These are phyloP conservation scores for Pangasianodon hypophthalmus DNA, from an alignment of 2,113 vertebrate species.

Conservation along the genomic window DNA sequence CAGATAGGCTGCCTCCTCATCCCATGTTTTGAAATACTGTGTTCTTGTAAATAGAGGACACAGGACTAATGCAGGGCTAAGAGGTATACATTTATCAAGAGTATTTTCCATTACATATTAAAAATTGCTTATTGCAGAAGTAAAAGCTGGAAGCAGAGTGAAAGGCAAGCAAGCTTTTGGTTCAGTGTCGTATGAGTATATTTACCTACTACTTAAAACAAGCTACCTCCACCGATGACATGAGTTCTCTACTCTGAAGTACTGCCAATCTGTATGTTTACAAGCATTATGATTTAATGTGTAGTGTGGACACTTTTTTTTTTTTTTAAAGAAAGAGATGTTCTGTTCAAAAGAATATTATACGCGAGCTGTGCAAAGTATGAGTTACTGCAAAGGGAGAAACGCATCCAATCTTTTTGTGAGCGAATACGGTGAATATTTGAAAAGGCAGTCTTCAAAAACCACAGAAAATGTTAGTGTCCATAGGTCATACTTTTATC, in stretches of 20 bases:
- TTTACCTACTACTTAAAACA: not conserved
- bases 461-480: not conserved
- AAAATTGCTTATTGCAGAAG: not conserved
- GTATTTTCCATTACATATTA: not conserved
- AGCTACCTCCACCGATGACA: not conserved
- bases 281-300: not conserved
- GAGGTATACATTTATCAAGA: not conserved
- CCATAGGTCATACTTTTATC: not conserved
- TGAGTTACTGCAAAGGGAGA: not conserved
- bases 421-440: not conserved
- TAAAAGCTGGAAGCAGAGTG: not conserved
- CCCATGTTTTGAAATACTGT: slow-evolving; percentile 13
- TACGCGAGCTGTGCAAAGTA: no score
- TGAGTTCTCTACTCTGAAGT: not conserved
- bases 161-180: not conserved
- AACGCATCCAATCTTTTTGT: not conserved
- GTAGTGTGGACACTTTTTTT: not conserved
- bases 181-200: not conserved
- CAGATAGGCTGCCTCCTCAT: not conserved
- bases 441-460: not conserved
- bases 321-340: no score
- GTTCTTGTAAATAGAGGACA: not conserved
- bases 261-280: not conserved
- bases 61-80: not conserved
- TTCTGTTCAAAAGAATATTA: not conserved